These are phyloP conservation scores for Rhopalosiphum nymphaeae DNA, from an alignment of 2,888 invertebrate species.

Conservation along the genomic window DNA sequence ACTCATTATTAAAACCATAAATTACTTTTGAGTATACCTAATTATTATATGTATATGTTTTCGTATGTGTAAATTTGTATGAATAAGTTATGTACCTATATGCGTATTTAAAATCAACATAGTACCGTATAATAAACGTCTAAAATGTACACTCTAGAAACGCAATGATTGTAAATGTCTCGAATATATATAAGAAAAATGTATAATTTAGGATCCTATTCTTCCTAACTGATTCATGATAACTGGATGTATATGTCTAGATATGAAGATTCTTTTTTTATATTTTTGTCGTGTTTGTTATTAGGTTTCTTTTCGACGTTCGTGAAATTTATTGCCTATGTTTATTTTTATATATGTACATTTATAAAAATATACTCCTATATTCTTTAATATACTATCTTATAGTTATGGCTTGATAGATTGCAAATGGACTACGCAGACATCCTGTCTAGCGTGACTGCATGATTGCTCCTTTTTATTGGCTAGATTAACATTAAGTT, in stretches of 20 bases:
- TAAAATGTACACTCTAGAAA: neutral
- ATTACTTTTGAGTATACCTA: neutral
- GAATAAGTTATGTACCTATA: neutral
- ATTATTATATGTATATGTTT: too few species aligned
- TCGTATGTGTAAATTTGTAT: neutral
- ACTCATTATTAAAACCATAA: neutral
- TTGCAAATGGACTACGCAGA: neutral
- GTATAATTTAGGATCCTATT: neutral
- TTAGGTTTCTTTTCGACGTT: neutral
- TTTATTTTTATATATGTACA: neutral
- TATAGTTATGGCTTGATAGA: neutral
- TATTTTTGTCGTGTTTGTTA: neutral
- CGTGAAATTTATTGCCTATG: neutral
- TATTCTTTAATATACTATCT: neutral
- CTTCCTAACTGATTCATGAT: neutral
- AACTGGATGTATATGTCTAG: too few species aligned
- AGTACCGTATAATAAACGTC: neutral
- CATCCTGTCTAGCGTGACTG: neutral
- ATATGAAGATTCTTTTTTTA: neutral
- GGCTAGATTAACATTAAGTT: neutral
- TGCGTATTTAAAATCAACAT: neutral
- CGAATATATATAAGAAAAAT: neutral
- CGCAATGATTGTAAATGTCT: neutral
- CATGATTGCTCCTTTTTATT: neutral
- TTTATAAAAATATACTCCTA: neutral